These are phyloP conservation scores for Orius insidiosus DNA, from an alignment of 1,140 invertebrate species.

Conservation along the genomic window DNA sequence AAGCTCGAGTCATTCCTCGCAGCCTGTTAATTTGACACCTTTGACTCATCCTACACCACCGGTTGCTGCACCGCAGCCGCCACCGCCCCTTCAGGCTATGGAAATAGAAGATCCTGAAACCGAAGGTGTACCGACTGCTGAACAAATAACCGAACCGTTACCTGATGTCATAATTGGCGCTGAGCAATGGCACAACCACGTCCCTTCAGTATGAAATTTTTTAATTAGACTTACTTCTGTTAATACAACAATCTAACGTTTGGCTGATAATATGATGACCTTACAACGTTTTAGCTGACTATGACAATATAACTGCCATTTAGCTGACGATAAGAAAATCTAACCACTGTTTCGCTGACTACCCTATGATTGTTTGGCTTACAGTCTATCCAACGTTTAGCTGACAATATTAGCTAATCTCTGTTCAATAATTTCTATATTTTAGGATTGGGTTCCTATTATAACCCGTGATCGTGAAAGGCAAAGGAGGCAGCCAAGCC, in stretches of 20 bases:
- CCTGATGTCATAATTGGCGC: conserved; percentile 33
- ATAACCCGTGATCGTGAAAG: conserved; percentile 52
- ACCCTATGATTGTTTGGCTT: too few relatives aligned
- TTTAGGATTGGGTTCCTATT: conserved; percentile 64
- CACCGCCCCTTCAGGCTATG: conserved; percentile 23
- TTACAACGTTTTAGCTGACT: too few relatives aligned
- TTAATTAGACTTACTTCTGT: background rate
- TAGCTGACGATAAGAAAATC: too few relatives aligned
- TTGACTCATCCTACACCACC: background rate
- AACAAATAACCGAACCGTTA: conserved; percentile 24
- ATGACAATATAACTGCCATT: too few relatives aligned
- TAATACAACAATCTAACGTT: too few relatives aligned
- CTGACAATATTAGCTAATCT: too few relatives aligned
- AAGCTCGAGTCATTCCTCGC: conserved; percentile 2
- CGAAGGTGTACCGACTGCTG: conserved; percentile 5
- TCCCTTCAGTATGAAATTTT: conserved; percentile 28
- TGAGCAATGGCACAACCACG: conserved; percentile 22
- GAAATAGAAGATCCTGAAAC: conserved; percentile 22
- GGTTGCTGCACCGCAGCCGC: background rate
- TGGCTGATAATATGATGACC: too few relatives aligned
- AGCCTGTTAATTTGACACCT: background rate
- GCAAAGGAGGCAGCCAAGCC: conserved; percentile 36
- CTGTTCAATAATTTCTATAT: too few relatives aligned
- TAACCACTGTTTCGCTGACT: too few relatives aligned
- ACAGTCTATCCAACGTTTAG: too few relatives aligned